phyloP scores from a whole-genome alignment of 2,888 invertebrate genomes.

The Temnothorax rugatulus region DNA sequence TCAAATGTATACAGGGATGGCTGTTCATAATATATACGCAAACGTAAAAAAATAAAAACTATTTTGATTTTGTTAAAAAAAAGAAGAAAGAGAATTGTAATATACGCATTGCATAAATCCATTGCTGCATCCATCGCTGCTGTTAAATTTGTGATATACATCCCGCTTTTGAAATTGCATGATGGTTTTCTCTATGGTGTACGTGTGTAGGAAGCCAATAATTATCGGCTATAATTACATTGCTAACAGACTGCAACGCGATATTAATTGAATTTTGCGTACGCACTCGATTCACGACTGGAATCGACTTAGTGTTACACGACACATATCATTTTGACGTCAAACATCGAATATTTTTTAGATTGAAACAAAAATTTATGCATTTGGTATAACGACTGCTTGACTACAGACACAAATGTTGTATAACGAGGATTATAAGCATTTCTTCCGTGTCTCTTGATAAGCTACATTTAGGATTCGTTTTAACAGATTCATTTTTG shows the following conservation, averaged over 20 bases:
- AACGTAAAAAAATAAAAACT: constrained; percentile 50
- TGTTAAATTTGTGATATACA: constrained; percentile 75
- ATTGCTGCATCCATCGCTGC: constrained; percentile 70
- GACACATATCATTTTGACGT: constrained; percentile 69
- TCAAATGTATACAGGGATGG: constrained; percentile 71
- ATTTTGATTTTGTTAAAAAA: constrained; percentile 68
- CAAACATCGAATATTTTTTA: constrained; percentile 72
- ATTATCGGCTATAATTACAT: constrained; percentile 33
- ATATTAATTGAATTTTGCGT: constrained; percentile 31
- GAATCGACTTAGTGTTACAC: constrained; percentile 41
- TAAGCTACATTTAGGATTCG: constrained; percentile 49
- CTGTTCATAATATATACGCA: constrained; percentile 60
- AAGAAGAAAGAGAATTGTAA: constrained; percentile 74
- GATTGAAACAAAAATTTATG: constrained; percentile 33
- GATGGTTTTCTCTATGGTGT: constrained; percentile 71
- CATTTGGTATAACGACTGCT: constrained; percentile 40
- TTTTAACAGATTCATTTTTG: constrained; percentile 45
- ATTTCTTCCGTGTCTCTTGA: constrained; percentile 64
- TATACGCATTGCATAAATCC: constrained; percentile 79
- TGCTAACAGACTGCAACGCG: constrained; percentile 20
- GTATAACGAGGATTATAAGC: constrained; percentile 49
- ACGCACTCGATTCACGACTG: constrained; percentile 13
- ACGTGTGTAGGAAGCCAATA: constrained; percentile 71
- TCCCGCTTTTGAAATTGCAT: constrained; percentile 68
- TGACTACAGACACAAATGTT: constrained; percentile 23